Evolutionary conservation across 2,113 vertebrate species (phyloP), one percentile per base, ranked within the genome.

Genomic region (Callorhinus ursinus): DNA sequence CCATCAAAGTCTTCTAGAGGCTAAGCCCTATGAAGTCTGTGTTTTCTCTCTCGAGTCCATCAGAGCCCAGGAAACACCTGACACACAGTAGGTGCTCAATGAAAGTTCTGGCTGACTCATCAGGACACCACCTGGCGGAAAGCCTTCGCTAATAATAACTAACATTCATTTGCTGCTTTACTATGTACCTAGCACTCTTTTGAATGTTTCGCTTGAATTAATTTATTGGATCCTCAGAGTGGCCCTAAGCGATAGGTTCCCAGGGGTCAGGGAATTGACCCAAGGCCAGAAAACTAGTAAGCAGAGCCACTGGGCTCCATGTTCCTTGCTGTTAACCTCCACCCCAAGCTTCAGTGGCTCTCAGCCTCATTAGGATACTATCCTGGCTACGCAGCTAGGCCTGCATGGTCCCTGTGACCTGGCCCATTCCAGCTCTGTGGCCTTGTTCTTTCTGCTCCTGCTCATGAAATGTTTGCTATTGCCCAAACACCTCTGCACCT

Each of bases 21-120:
- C 80, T 61, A 13, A 85, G 22, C 5, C 36, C 84, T 39, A 5
- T 0, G 13, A 53, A 8, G 12, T 28, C 4, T 0, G 0, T 13
- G 14, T 71, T 67, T 65, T 24, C n/a, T 49, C 80, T 21, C n/a
- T 36, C 1, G 39, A 53, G 39, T 19, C 4, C 31, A 6, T 22
- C 80, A 49, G 79, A 86, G 55, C 14, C 26, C 22, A 24, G 49
- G 55, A 89, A 42, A 74, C 14, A 13, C 49, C 49, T 12, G 49
- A 22, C 36, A 13, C 13, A 26, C 3, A 61, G 33, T 33, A 76
- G 74, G n/a, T 24, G 26, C 33, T 85, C 82, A 36, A 0, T 39
- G 13, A 33, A 36, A 15, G 21, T 9, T 21, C 14, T 7, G 18
- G 74, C 13, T 11, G 67, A 26, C 14, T 63, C 67, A 8, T 84